phyloP scores from a whole-genome alignment of 2,888 invertebrate genomes.

The Caenorhabditis sinica region DNA sequence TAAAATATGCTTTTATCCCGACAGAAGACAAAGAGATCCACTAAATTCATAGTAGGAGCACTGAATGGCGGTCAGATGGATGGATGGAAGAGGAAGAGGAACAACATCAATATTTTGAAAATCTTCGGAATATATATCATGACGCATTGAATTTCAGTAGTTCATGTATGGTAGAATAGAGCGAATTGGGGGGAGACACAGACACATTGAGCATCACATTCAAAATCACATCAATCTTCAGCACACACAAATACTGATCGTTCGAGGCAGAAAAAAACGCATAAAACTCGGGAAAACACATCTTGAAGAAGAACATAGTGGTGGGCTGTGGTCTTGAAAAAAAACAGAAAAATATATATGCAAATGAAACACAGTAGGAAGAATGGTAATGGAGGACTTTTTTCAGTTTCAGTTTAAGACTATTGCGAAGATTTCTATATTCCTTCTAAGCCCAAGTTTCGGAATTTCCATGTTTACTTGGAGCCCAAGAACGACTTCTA shows the following conservation, averaged over 20 bases:
- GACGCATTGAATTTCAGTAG: slow-evolving; percentile 27
- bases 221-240: slow-evolving; percentile 43
- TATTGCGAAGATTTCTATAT: not conserved
- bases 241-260: slow-evolving; percentile 28
- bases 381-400: too few species aligned
- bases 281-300: slow-evolving; percentile 40
- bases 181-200: not conserved
- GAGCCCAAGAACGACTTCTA: slow-evolving; percentile 16
- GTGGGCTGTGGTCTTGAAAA: slow-evolving; percentile 14
- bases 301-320: not conserved
- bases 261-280: slow-evolving; percentile 12
- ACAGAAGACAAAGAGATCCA: slow-evolving; percentile 45
- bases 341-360: slow-evolving; percentile 3
- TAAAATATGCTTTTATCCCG: slow-evolving; percentile 50
- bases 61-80: slow-evolving; percentile 30
- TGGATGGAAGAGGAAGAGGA: not conserved
- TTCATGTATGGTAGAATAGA: not conserved
- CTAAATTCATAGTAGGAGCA: slow-evolving; percentile 34
- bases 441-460: not conserved
- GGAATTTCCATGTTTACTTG: slow-evolving; percentile 14
- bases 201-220: not conserved
- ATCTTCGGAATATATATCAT: not conserved
- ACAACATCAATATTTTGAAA: not conserved
- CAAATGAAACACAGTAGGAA: not conserved
- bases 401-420: too few species aligned